phyloP scores from a whole-genome alignment of 2,797 vertebrate genomes.

The Brachymystax lenok region DNA sequence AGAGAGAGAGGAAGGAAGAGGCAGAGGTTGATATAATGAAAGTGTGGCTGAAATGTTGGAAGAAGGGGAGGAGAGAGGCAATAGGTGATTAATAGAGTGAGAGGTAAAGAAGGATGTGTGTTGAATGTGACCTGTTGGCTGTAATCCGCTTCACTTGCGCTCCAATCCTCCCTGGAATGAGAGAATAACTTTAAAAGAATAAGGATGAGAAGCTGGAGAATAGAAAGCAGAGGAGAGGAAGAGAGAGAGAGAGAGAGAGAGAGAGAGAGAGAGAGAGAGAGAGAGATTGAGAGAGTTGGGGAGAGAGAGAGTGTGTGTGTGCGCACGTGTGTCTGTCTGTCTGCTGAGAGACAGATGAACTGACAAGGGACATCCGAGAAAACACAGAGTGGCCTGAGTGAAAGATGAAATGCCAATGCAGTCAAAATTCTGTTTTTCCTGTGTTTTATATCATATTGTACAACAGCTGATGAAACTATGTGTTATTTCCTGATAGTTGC shows the following conservation, averaged over 20 bases:
- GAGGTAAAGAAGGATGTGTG: background rate
- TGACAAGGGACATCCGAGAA: too few relatives aligned
- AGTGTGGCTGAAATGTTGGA: too few relatives aligned
- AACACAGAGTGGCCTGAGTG: too few relatives aligned
- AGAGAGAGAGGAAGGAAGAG: background rate
- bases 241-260: background rate
- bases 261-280: background rate
- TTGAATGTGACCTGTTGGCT: conserved; percentile 7
- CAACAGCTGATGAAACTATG: too few relatives aligned
- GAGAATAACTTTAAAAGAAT: background rate
- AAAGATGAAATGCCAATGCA: too few relatives aligned
- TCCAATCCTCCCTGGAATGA: conserved; percentile 12
- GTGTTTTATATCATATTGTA: too few relatives aligned
- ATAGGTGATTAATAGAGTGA: too few relatives aligned
- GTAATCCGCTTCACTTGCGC: background rate
- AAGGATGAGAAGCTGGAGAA: background rate
- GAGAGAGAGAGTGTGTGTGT: background rate
- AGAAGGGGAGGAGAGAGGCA: background rate
- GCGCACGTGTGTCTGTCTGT: background rate
- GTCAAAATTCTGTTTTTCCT: too few relatives aligned
- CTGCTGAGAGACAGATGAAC: too few relatives aligned
- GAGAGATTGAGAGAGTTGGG: background rate
- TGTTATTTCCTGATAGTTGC: too few relatives aligned
- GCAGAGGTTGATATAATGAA: background rate
- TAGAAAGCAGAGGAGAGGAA: background rate